Evolutionary conservation across 2,113 vertebrate genomes (phyloP).

Genomic region (Scalopus aquaticus): DNA sequence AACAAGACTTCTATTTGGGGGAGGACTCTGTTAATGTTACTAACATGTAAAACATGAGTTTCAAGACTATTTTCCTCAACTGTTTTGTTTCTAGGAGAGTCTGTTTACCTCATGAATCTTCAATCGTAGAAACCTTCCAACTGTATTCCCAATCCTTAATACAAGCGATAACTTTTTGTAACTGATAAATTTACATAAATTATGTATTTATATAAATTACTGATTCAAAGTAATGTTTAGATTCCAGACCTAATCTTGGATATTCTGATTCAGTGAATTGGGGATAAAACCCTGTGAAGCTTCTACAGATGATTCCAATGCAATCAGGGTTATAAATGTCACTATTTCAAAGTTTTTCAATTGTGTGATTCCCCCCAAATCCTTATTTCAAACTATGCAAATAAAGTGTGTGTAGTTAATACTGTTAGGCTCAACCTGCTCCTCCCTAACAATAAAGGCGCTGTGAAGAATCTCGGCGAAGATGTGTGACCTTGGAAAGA

Average conservation of each 20-base stretch:
- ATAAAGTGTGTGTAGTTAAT: background rate
- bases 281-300: background rate
- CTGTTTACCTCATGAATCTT: conserved; percentile 42
- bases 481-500: no score
- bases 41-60: conserved; percentile 48
- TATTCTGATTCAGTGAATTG: conserved; percentile 19
- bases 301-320: background rate
- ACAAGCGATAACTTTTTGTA: background rate
- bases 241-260: conserved; percentile 19
- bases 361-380: background rate
- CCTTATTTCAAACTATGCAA: conserved; percentile 18
- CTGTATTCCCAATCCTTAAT: conserved; percentile 5
- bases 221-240: conserved; percentile 40
- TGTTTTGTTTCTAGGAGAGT: conserved; percentile 43
- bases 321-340: conserved; percentile 3
- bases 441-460: no score
- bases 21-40: background rate
- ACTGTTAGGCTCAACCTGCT: no score
- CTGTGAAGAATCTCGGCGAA: no score
- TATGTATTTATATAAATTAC: background rate
- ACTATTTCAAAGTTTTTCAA: conserved; percentile 7
- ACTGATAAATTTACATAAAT: background rate
- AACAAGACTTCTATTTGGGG: background rate
- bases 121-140: background rate
- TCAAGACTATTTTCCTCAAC: conserved; percentile 45